phyloP scores from a whole-genome alignment of 2,888 invertebrate species.

The Agonum fuliginosum region DNA sequence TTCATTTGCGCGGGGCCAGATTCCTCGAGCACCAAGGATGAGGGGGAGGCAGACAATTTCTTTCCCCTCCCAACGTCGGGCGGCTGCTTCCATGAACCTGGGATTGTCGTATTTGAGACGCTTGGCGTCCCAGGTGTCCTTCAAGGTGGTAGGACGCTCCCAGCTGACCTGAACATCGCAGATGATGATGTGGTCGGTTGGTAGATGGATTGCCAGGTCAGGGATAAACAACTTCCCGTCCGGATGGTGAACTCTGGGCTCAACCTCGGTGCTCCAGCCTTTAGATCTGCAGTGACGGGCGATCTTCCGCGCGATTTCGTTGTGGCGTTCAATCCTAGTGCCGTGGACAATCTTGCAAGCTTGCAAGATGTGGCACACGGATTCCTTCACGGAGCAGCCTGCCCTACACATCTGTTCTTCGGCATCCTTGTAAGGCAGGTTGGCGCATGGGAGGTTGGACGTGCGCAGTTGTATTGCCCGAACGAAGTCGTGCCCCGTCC shows the following conservation, averaged over 20 bases:
- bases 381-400: slow-evolving; percentile 55
- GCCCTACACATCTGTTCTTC: slow-evolving; percentile 54
- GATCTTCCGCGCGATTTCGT: slow-evolving; percentile 39
- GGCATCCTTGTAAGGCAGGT: slow-evolving; percentile 55
- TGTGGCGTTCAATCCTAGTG: slow-evolving; percentile 60
- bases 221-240: slow-evolving; percentile 21
- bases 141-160: neutral
- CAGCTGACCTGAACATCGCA: slow-evolving; percentile 6
- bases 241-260: neutral
- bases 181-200: neutral
- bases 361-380: slow-evolving; percentile 62
- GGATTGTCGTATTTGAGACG: neutral
- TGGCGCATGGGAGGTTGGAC: slow-evolving; percentile 57
- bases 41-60: neutral
- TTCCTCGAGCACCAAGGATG: neutral
- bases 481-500: slow-evolving; percentile 61
- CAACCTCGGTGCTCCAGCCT: slow-evolving; percentile 11
- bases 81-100: neutral
- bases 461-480: slow-evolving; percentile 60
- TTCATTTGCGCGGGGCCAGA: slow-evolving; percentile 6
- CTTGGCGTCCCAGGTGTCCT: neutral
- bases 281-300: neutral
- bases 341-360: slow-evolving; percentile 62
- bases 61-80: neutral
- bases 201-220: slow-evolving; percentile 23